Evolutionary conservation across 92 coral and sea anemone genomes (phyloP).

Genomic region (Actinostola sp.): DNA sequence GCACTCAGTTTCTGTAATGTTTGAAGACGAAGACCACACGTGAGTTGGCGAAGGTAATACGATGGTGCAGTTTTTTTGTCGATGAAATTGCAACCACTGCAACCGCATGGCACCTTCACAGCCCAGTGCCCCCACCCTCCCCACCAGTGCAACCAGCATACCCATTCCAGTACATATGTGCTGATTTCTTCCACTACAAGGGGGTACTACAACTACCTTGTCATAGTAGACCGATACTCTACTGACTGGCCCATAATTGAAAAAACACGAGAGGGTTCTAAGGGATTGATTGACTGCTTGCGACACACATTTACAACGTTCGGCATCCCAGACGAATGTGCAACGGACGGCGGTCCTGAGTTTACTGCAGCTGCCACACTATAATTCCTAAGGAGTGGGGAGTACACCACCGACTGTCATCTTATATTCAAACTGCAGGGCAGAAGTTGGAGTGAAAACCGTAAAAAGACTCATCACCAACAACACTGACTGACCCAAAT

Average conservation of each 20-base stretch:
- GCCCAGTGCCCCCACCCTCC: slow-evolving; percentile 66
- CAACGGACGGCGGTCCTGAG: slow-evolving; percentile 54
- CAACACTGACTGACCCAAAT: slow-evolving; percentile 53
- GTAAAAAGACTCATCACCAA: slow-evolving; percentile 56
- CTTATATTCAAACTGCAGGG: slow-evolving; percentile 65
- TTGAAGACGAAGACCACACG: no score
- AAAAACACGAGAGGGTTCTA: slow-evolving; percentile 53
- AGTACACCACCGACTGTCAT: slow-evolving; percentile 67
- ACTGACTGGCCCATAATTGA: slow-evolving; percentile 83
- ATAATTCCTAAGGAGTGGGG: slow-evolving; percentile 68
- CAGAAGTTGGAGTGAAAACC: slow-evolving; percentile 63
- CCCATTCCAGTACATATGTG: slow-evolving; percentile 67
- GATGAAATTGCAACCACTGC: slow-evolving; percentile 57
- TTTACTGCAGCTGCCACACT: slow-evolving; percentile 48
- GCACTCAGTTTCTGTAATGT: no score
- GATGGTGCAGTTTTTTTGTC: no score
- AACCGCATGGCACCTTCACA: slow-evolving; percentile 67
- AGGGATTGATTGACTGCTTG: slow-evolving; percentile 61
- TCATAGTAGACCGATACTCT: slow-evolving; percentile 66
- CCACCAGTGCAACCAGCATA: slow-evolving; percentile 46
- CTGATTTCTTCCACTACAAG: slow-evolving; percentile 68
- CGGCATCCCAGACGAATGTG: slow-evolving; percentile 62
- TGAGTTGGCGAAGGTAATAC: no score
- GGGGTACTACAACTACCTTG: slow-evolving; percentile 61
- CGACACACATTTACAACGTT: slow-evolving; percentile 44